Evolutionary conservation across 2,113 vertebrate genomes (phyloP).

Genomic region (Chionis minor): DNA sequence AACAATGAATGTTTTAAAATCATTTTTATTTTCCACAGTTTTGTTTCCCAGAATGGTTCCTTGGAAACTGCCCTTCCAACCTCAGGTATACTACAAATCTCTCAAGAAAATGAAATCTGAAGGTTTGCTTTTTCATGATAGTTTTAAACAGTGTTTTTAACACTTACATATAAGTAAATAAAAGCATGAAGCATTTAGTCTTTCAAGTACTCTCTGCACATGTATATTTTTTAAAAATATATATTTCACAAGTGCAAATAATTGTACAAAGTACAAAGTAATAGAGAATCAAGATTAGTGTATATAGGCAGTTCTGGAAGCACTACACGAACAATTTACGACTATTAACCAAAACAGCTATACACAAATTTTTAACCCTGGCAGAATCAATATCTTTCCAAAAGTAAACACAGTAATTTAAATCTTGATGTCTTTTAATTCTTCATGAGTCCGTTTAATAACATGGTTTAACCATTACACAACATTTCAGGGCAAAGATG

Average conservation of each 20-base stretch:
- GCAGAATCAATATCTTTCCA: not conserved
- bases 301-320: not conserved
- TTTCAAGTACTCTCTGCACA: not conserved
- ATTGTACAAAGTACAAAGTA: not conserved
- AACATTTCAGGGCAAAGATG: not conserved
- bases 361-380: not conserved
- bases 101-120: not conserved
- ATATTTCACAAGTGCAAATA: not conserved
- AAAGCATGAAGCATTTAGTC: not conserved
- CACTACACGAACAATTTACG: fast-evolving
- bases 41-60: not conserved
- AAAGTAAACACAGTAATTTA: not conserved
- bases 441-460: not conserved
- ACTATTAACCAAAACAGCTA: not conserved
- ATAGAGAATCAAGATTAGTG: not conserved
- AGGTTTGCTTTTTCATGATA: not conserved
- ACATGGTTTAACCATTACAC: not conserved
- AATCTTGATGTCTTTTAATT: not conserved
- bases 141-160: not conserved
- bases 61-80: not conserved
- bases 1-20: not conserved
- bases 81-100: not conserved
- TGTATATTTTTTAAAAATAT: not conserved
- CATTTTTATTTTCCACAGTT: not conserved
- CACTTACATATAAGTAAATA: not conserved